These are phyloP conservation scores for Pelobates cultripes DNA, from an alignment of 2,797 vertebrate species.

Conservation along the genomic window DNA sequence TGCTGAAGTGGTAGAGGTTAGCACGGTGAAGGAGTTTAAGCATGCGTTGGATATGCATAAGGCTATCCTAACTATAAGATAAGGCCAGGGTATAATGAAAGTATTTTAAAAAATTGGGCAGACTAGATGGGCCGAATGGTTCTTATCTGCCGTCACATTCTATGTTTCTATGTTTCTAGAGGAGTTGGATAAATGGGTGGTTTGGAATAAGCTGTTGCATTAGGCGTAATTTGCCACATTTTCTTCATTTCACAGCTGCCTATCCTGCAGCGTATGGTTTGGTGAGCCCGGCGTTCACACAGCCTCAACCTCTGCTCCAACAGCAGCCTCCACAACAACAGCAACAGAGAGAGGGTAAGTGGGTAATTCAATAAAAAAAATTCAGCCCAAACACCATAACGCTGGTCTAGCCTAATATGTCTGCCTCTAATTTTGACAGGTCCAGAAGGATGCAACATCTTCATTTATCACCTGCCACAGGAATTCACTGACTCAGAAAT, in stretches of 20 bases:
- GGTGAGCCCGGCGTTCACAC: conserved; percentile 87
- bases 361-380: not conserved
- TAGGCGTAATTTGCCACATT: too few species aligned
- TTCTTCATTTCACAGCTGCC: conserved; percentile 75
- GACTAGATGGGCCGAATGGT: too few species aligned
- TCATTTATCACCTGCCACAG: conserved; percentile 97
- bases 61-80: too few species aligned
- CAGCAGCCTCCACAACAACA: conserved; percentile 88
- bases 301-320: conserved; percentile 85
- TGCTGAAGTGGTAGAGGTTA: too few species aligned
- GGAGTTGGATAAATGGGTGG: too few species aligned
- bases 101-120: too few species aligned
- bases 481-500: conserved; percentile 95
- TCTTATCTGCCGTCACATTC: too few species aligned
- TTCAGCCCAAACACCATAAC: not conserved
- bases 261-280: conserved; percentile 91
- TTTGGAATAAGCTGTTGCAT: too few species aligned
- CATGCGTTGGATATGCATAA: too few species aligned
- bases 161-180: too few species aligned
- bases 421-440: conserved; percentile 68
- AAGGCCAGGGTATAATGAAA: too few species aligned
- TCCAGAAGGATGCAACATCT: conserved; percentile 95
- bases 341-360: conserved; percentile 87
- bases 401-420: not conserved
- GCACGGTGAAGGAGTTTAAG: too few species aligned